Conservation (phyloP, 2,888 invertebrate genomes). For the Drosophila rellima region DNA sequence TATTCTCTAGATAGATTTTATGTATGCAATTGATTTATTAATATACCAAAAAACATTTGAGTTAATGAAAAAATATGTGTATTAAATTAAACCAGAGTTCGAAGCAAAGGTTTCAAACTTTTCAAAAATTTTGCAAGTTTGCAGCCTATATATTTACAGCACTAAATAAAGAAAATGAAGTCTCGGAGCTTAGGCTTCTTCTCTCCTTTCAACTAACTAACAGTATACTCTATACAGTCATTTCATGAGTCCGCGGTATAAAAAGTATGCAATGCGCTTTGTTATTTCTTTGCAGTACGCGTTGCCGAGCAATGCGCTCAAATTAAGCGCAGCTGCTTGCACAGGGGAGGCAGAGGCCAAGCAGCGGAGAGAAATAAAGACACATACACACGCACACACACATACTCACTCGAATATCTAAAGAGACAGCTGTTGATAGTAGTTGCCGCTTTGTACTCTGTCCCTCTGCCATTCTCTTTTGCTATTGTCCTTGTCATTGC, state of each 20-base stretch:
- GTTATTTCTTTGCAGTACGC: conserved; percentile 64
- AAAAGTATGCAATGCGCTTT: conserved; percentile 59
- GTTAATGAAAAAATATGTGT: too few species aligned
- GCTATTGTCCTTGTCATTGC: conserved; percentile 40
- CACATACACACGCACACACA: conserved; percentile 14
- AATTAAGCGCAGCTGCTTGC: conserved; percentile 71
- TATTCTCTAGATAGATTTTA: too few species aligned
- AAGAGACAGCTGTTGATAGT: conserved; percentile 56
- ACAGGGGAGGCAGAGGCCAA: conserved; percentile 15
- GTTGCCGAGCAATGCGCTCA: conserved; percentile 67
- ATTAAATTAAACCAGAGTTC: too few species aligned
- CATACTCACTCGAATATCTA: conserved; percentile 29
- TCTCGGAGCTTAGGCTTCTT: too few species aligned
- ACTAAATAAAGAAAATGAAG: too few species aligned
- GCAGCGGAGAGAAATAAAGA: conserved; percentile 32
- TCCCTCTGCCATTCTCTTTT: conserved; percentile 20
- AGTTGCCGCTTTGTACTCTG: conserved; percentile 24
- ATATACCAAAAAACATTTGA: too few species aligned
- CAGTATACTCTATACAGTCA: not conserved
- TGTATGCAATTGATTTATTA: too few species aligned
- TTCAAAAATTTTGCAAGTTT: too few species aligned
- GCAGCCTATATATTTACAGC: too few species aligned
- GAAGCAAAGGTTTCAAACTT: too few species aligned
- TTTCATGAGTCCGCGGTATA: not conserved
- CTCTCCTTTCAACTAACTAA: not conserved